These are phyloP conservation scores for Agrypnus murinus DNA, from an alignment of 2,888 invertebrate genomes.

Conservation along the genomic window DNA sequence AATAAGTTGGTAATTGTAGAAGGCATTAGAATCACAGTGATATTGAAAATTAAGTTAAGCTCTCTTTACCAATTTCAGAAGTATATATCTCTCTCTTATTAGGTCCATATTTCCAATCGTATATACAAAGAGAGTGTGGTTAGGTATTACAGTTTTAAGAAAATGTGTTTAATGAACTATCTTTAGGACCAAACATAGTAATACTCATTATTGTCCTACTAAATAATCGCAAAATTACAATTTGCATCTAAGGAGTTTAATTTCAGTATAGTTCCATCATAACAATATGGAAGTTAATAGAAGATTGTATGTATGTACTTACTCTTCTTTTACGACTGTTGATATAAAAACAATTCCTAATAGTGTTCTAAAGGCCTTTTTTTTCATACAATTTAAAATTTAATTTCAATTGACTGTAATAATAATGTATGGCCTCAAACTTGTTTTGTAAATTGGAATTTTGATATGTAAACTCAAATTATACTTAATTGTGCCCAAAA, in stretches of 20 bases:
- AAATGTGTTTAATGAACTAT: constrained; percentile 2
- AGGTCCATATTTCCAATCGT: background rate
- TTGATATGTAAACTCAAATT: constrained; percentile 15
- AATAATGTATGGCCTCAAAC: constrained; percentile 17
- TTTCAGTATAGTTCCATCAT: background rate
- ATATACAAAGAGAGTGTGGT: constrained; percentile 19
- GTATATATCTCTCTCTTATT: background rate
- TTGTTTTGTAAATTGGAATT: background rate
- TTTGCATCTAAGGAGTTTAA: background rate
- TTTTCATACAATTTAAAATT: background rate
- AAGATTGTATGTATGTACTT: background rate
- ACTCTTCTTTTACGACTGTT: background rate
- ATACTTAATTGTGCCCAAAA: background rate
- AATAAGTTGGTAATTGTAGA: constrained; percentile 58
- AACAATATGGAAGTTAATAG: background rate
- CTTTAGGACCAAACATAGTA: constrained; percentile 39
- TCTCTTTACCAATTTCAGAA: constrained; percentile 22
- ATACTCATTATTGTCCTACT: constrained; percentile 38
- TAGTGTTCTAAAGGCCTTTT: background rate
- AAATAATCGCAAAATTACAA: constrained; percentile 2
- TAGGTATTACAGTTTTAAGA: constrained; percentile 3
- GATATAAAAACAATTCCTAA: background rate
- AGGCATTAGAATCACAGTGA: constrained; percentile 69
- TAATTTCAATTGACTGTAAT: background rate
- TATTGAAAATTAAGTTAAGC: constrained; percentile 52